Base-by-base conservation (phyloP, 2,888 invertebrate species). In the Synergus itoensis region DNA sequence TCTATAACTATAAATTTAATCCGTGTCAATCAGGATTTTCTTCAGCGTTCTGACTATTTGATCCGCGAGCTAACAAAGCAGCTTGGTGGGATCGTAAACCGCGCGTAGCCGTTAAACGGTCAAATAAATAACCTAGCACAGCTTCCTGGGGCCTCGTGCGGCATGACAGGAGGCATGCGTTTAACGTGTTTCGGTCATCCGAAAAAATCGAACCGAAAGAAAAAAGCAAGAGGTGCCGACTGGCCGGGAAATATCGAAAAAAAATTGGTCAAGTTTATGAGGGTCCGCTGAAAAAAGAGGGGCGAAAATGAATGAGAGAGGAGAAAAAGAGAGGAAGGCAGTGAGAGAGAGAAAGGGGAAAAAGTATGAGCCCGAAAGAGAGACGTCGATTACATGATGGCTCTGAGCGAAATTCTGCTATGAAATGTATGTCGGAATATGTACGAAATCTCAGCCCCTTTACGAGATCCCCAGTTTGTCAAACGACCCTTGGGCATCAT, bases 401-500 rank as follows among this genome's bases (percentile, higher is more conserved):
- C n/a, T n/a, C 36, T 64, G 41, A n/a, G 36, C 40, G 40, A 36
- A 64, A 64, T 21, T 60, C 79, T 48, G 65, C 79, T 40, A 77
- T 69, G 28, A 64, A 36, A 48, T 81, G 83, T 85, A 82, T 83
- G 85, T 83, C 79, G 81, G 79, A 82, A 85, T 82, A 80, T 60
- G 11, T 77, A 81, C 73, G 80, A 80, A 81, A 76, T 75, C 67
- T 64, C 80, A 84, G 82, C 86, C 87, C 86, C 84, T 84, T 83
- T 60, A 81, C 83, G 78, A 89, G 87, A 87, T 88, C 87, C 87
- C 88, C 85, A 88, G 89, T 89, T 90, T 90, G 90, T 90, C 89
- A 90, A 88, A 88, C 88, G 90, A 90, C 91, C 91, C 90, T 89
- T 84, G 86, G 89, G 89, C 88, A 88, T 90, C 89, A 88, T 86